Base-by-base conservation (phyloP, 2,113 vertebrate species). In the Myotis lucifugus region DNA sequence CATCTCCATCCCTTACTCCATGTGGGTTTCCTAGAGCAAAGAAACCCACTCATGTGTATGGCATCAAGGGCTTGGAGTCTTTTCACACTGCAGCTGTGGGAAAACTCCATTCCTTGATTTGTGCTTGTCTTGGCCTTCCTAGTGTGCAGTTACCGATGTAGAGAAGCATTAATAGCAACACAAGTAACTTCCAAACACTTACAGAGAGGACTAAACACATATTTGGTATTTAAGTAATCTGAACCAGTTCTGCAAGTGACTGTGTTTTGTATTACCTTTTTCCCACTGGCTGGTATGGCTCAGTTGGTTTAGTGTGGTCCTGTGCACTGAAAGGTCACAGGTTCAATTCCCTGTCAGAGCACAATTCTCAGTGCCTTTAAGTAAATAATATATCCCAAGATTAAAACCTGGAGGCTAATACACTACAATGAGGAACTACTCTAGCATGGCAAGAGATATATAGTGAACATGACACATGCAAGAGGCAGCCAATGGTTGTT, bases 121-220 rank as follows among this genome's bases (percentile, higher is more conserved):
- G 98, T 99, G 98, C 99, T 98, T 98, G 98, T 99, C 98, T 98
- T 98, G 98, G 98, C 98, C 98, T 99, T 99, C 98, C 98, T 98
- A 99, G 98, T 99, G 99, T 99, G 99, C 99, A 98, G 98, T 99
- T 99, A 99, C 98, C 99, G 98, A 99, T 99, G 98, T 99, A 99
- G 99, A 98, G 98, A 98, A 99, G 98, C 99, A 99, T 99, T 98
- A 98, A 98, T 99, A 98, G 99, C 98, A n/a, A 98, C 98, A 98
- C 98, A 98, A 98, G 98, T 98, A 98, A 98, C 96, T 98, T 98
- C 98, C 97, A 98, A 97, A 99, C 98, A 98, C 98, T 98, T 97
- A 98, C 95, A 97, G 98, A 98, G 59, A 61, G 59, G 25, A 27
- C 59, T 61, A 27, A 61, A 27, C 25, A 61, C 27, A 25, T 61